A percentile compares a stretch with the other conserved stretches of the same genome.
Conservation (phyloP, 2,113 vertebrate genomes). For the Argyrosomus japonicus region DNA sequence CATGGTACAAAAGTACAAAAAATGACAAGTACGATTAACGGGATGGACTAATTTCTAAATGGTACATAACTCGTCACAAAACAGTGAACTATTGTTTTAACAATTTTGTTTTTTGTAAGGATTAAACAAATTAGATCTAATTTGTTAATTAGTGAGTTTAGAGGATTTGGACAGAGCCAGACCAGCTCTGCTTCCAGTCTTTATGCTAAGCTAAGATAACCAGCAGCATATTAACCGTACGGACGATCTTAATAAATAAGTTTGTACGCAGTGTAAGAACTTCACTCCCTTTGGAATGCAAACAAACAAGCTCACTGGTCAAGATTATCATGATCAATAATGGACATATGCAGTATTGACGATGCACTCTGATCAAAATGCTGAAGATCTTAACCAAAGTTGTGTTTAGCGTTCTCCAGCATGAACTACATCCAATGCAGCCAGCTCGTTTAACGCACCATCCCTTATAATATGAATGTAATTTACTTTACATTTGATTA, state of each 20-base stretch:
- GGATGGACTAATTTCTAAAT: neutral
- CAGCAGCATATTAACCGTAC: neutral
- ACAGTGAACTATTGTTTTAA: neutral
- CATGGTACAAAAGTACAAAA: too few species aligned
- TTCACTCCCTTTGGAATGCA: neutral
- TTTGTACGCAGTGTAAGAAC: neutral
- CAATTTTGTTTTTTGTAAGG: neutral
- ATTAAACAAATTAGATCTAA: neutral
- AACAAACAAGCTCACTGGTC: constrained; percentile 5
- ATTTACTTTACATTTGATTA: constrained; percentile 1
- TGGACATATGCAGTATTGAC: constrained; percentile 24
- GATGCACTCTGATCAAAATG: constrained; percentile 13
- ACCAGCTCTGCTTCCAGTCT: neutral
- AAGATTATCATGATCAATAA: constrained; percentile 10
- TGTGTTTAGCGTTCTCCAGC: neutral
- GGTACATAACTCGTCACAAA: neutral
- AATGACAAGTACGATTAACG: too few species aligned
- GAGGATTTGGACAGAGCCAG: neutral
- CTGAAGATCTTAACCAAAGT: constrained; percentile 32
- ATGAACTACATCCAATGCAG: neutral
- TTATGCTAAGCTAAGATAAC: neutral
- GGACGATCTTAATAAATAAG: neutral
- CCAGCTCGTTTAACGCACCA: constrained; percentile 1
- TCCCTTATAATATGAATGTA: neutral
- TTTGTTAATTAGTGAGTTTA: neutral